Base-by-base conservation (phyloP, 1,140 invertebrate genomes). In the Eupristina koningsbergeri region DNA sequence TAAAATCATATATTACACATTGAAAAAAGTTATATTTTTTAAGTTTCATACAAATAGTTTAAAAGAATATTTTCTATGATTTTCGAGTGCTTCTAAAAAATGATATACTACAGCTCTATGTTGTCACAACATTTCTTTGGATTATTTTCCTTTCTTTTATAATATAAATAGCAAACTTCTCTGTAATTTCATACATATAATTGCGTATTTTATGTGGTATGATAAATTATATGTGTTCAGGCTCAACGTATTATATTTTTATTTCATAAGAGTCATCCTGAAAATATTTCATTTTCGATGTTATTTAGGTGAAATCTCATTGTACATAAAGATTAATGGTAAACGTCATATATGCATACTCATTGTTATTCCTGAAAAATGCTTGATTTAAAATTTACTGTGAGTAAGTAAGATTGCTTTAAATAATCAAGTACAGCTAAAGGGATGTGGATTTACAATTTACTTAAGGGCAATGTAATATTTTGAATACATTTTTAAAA, bases 261-360 rank as follows among this genome's bases (percentile, higher is more conserved):
- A 22, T 22, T 15, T n/a, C 19, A 71, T 19, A 13, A 71, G 29
- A 39, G 36, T 71, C 39, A n/a, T 39, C 31, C 26, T 41, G 17
- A n/a, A 41, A 71, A 71, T 13, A 61, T 77, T 61, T 63, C 13
- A 36, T 61, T 77, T 77, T 79, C 77, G 39, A 67, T 79, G 61
- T 79, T 79, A 79, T 79, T 73, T 61, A 80, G 47, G 67, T 61
- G 26, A 81, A 74, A 73, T 61, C 34, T 73, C 31, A 39, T 81
- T 81, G 69, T 74, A 81, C 45, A 81, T 81, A 81, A 53, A 53
- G 13, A 71, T 80, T 6, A 36, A 58, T 29, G 79, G 47, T 81
- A 73, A 80, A 58, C 36, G 50, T 81, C 13, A 61, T 22, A 26
- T 81, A 81, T 53, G 50, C 50, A 74, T 45, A 73, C 39, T 36